These are phyloP conservation scores for Torymus tubicola DNA, from an alignment of 2,888 invertebrate genomes.

Conservation along the genomic window DNA sequence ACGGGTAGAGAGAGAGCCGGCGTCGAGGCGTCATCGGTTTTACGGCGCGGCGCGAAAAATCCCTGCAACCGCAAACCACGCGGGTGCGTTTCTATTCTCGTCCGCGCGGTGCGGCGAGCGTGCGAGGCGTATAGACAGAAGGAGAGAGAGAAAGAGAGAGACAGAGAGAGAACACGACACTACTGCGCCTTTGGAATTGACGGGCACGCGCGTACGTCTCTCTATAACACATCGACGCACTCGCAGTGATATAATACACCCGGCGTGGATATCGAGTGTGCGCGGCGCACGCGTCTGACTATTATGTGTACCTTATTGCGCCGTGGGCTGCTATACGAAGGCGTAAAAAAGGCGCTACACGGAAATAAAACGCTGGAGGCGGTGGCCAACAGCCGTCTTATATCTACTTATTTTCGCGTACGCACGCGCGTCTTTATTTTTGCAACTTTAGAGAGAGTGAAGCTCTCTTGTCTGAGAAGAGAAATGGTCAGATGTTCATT, in stretches of 20 bases:
- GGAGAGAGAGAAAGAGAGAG: slow-evolving; percentile 42
- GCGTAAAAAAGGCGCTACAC: background rate
- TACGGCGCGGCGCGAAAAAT: slow-evolving; percentile 35
- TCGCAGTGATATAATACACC: slow-evolving; percentile 18
- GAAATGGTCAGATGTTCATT: no score
- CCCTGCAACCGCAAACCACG: slow-evolving; percentile 66
- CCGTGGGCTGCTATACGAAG: background rate
- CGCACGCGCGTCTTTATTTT: no score
- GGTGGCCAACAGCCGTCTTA: background rate
- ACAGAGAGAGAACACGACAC: slow-evolving; percentile 63
- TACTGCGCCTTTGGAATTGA: slow-evolving; percentile 61
- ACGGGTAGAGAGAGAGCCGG: background rate
- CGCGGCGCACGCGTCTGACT: no score
- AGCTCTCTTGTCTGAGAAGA: no score
- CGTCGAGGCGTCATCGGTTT: background rate
- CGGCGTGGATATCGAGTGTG: slow-evolving; percentile 31
- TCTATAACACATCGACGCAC: background rate
- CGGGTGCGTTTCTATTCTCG: slow-evolving; percentile 70
- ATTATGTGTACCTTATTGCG: slow-evolving; percentile 28
- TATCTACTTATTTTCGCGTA: no score
- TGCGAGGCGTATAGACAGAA: slow-evolving; percentile 9
- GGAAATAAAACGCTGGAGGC: background rate
- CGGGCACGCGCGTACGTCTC: slow-evolving; percentile 8
- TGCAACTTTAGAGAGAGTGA: no score
- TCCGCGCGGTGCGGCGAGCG: slow-evolving; percentile 58